Evolutionary conservation across 2,888 invertebrate species (phyloP).

Genomic region (Petrophora chlorosata): DNA sequence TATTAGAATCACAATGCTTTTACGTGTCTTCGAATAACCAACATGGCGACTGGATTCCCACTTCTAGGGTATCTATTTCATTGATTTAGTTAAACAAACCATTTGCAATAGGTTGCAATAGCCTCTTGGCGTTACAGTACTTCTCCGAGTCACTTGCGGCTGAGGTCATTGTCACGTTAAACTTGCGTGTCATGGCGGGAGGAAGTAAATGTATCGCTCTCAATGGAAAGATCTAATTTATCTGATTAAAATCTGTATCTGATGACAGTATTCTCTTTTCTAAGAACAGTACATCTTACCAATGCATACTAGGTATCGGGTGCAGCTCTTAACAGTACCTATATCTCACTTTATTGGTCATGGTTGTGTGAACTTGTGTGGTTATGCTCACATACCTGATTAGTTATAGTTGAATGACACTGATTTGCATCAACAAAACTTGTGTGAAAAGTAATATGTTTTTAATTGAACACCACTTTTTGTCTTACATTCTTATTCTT

Average conservation of each 20-base stretch:
- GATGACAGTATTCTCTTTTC: too few species aligned
- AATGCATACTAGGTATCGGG: too few species aligned
- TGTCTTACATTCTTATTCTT: too few species aligned
- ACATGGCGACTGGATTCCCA: slow-evolving; percentile 77
- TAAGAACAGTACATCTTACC: too few species aligned
- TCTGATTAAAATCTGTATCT: not conserved
- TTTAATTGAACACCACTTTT: too few species aligned
- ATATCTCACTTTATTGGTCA: too few species aligned
- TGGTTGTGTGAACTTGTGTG: slow-evolving; percentile 31
- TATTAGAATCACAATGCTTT: slow-evolving; percentile 53
- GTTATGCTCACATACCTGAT: slow-evolving; percentile 42
- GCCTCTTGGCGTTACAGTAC: slow-evolving; percentile 42
- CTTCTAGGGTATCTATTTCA: slow-evolving; percentile 61
- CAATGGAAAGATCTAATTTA: slow-evolving; percentile 24
- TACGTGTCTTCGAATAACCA: slow-evolving; percentile 80
- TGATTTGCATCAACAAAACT: slow-evolving; percentile 11
- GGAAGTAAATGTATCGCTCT: slow-evolving; percentile 53
- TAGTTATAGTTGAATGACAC: slow-evolving; percentile 34
- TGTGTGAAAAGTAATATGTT: too few species aligned
- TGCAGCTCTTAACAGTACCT: too few species aligned
- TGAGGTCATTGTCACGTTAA: slow-evolving; percentile 71
- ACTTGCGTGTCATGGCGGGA: slow-evolving; percentile 69
- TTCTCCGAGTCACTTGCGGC: slow-evolving; percentile 54
- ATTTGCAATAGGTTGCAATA: slow-evolving; percentile 28
- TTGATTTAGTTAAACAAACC: slow-evolving; percentile 51